A percentile compares a stretch with the other conserved stretches of the same genome.
Conservation (phyloP, 2,888 invertebrate genomes). For the Teleiodes luculella region DNA sequence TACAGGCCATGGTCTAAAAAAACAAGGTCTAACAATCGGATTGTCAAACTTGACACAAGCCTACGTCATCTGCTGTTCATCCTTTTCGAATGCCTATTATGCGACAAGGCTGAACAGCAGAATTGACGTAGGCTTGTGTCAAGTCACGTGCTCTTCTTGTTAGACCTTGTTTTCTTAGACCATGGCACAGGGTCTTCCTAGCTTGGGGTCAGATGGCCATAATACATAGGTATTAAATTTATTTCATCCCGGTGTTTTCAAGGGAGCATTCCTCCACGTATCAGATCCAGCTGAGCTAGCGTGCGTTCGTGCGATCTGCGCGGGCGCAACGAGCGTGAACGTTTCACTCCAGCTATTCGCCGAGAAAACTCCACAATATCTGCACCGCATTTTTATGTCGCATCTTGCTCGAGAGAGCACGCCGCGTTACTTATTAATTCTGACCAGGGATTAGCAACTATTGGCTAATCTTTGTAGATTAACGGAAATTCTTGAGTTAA, state of each 20-base stretch:
- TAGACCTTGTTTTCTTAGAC: too few relatives aligned
- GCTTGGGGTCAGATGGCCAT: too few relatives aligned
- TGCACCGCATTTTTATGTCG: constrained; percentile 56
- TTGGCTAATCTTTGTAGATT: background rate
- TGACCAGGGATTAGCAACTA: background rate
- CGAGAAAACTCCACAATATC: constrained; percentile 53
- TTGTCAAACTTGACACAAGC: too few relatives aligned
- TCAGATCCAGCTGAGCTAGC: constrained; percentile 10
- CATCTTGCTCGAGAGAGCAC: constrained; percentile 61
- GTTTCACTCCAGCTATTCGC: constrained; percentile 76
- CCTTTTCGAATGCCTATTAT: too few relatives aligned
- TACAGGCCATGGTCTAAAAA: too few relatives aligned
- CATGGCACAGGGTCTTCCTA: too few relatives aligned
- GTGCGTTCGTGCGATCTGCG: constrained; percentile 32
- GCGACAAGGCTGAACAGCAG: too few relatives aligned
- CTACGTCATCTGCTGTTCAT: too few relatives aligned
- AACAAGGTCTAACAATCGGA: too few relatives aligned
- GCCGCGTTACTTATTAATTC: constrained; percentile 15
- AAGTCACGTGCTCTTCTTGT: too few relatives aligned
- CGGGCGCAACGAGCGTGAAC: constrained; percentile 56
- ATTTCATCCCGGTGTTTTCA: background rate
- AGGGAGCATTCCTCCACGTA: constrained; percentile 6
- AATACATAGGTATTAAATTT: too few relatives aligned
- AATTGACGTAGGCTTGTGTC: too few relatives aligned
- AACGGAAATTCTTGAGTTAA: background rate